Conservation (phyloP, 2,888 invertebrate species). For the Xylophagus ater region DNA sequence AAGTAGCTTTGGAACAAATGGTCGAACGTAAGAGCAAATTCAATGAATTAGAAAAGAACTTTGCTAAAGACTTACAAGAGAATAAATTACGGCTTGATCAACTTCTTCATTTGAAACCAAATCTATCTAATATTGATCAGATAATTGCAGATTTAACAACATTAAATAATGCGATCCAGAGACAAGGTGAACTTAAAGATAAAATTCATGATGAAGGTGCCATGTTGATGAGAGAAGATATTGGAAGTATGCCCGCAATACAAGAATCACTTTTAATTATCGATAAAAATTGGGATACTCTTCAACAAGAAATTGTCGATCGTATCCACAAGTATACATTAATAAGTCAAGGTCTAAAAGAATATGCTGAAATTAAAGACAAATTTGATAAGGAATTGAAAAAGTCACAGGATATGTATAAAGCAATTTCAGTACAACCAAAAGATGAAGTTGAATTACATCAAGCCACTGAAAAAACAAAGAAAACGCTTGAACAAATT, state of each 20-base stretch:
- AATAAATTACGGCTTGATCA: constrained; percentile 30
- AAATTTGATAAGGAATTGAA: constrained; percentile 58
- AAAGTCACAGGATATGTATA: constrained; percentile 54
- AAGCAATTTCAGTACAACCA: constrained; percentile 53
- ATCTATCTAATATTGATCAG: constrained; percentile 35
- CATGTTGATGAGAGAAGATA: constrained; percentile 69
- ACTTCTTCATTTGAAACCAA: constrained; percentile 30
- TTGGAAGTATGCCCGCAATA: constrained; percentile 64
- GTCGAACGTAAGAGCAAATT: constrained; percentile 70
- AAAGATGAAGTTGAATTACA: constrained; percentile 63
- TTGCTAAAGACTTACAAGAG: constrained; percentile 51
- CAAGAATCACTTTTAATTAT: constrained; percentile 68
- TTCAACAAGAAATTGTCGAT: constrained; percentile 61
- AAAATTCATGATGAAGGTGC: constrained; percentile 69
- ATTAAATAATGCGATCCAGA: constrained; percentile 46
- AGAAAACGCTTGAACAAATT: constrained; percentile 61
- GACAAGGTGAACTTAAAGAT: constrained; percentile 51
- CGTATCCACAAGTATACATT: constrained; percentile 63
- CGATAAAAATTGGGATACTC: constrained; percentile 71
- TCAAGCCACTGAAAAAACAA: constrained; percentile 59
- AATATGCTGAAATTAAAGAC: constrained; percentile 60
- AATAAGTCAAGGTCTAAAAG: constrained; percentile 60
- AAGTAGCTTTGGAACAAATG: constrained; percentile 57
- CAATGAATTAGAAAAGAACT: constrained; percentile 56
- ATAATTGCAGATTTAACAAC: constrained; percentile 41